Base-by-base conservation (phyloP, 2,888 invertebrate genomes). In the Microplitis deprimator region DNA sequence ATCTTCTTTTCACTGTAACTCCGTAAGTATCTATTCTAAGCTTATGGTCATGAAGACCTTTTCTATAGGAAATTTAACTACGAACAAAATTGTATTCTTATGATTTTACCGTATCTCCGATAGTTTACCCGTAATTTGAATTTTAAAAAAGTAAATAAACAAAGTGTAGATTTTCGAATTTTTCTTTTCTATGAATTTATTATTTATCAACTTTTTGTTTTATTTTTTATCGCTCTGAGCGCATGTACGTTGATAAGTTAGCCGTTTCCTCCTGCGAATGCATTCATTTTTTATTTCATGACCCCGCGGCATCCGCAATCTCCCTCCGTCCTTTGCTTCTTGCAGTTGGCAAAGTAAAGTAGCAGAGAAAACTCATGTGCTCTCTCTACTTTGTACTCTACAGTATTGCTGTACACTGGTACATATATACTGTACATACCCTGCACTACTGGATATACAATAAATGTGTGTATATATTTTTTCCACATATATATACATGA, bases 251-350 rank as follows among this genome's bases (percentile, higher is more conserved):
- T 73, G 77, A 77, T 77, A 77, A 77, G 77, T 77, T 74, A 70
- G 73, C 74, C 29, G 74, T 70, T 74, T 74, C 73, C 74, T 69
- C 40, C 70, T 59, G 70, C 50, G 70, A 74, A 71, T 74, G 70
- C 70, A 74, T 77, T 67, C 70, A 74, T 77, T 77, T 77, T 74
- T 77, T 71, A 74, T 74, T 61, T 40, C 65, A 16, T 72, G 72
- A 76, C 76, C 61, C 73, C 68, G 60, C 64, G 65, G 61, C 70
- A 77, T 74, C 70, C 67, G 74, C 77, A 77, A 77, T 77, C 70
- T 77, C 60, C 69, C 69, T 71, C 50, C 67, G 60, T 73, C 60
- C 40, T 64, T 50, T 8, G 50, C 50, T 50, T 74, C 64, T 64
- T 69, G 68, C 73, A 77, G 69, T 77, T 77, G 77, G 69, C 73